phyloP scores from a whole-genome alignment of 2,113 vertebrate genomes.

The Agelaius tricolor region DNA sequence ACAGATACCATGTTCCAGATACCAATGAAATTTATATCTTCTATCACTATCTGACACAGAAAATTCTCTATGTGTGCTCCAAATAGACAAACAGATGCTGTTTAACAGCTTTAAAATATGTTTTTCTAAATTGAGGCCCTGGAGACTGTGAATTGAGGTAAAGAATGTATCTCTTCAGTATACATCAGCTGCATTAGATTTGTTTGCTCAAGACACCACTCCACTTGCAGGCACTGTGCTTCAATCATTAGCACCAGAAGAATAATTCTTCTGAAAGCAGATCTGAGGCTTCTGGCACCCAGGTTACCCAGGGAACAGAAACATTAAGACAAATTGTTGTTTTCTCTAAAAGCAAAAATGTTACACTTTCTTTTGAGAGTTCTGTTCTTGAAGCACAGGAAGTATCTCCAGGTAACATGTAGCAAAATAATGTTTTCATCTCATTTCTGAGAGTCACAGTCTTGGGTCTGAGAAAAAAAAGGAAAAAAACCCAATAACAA shows the following conservation, averaged over 20 bases:
- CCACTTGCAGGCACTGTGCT: neutral
- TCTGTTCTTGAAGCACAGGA: neutral
- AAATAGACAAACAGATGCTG: neutral
- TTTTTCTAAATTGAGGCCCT: neutral
- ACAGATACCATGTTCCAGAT: neutral
- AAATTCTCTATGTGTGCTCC: neutral
- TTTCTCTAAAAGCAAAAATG: neutral
- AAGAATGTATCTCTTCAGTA: neutral
- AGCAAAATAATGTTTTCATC: neutral
- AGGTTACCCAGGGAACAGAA: neutral
- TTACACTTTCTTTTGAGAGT: neutral
- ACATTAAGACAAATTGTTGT: neutral
- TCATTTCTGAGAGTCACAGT: neutral
- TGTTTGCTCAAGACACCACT: slow-evolving; percentile 12
- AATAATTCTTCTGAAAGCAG: neutral
- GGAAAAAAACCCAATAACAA: neutral
- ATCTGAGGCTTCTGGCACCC: neutral
- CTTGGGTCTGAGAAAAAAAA: neutral
- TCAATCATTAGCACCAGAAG: neutral
- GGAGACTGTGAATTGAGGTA: neutral
- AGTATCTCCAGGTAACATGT: neutral
- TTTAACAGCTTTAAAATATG: neutral
- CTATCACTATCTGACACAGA: neutral
- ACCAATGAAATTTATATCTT: neutral
- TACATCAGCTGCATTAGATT: neutral